Conservation (phyloP, 2,888 invertebrate genomes). For the Andrena minutula region DNA sequence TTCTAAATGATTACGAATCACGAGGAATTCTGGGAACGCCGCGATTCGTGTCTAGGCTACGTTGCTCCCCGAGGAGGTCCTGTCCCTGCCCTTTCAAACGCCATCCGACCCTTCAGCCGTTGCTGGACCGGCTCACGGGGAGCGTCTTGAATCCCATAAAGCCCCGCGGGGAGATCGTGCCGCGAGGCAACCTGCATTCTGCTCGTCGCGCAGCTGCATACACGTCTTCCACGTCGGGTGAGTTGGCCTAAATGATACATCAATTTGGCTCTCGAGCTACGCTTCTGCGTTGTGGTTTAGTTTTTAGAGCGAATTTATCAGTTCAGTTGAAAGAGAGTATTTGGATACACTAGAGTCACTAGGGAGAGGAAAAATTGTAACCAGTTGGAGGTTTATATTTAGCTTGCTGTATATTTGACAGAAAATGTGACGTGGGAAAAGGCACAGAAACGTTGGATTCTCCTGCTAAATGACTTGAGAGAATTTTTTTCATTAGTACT, state of each 20-base stretch:
- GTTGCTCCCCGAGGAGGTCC: slow-evolving; percentile 40
- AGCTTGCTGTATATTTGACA: too few species aligned
- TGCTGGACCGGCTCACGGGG: slow-evolving; percentile 43
- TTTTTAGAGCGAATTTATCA: not conserved
- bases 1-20: slow-evolving; percentile 32
- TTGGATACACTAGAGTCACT: not conserved
- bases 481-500: not conserved
- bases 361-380: not conserved
- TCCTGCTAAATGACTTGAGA: not conserved
- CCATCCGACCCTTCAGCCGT: slow-evolving; percentile 49
- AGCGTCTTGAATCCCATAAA: slow-evolving; percentile 57
- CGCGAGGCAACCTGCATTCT: slow-evolving; percentile 39
- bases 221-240: slow-evolving; percentile 24
- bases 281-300: not conserved
- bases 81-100: slow-evolving; percentile 50
- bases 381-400: too few species aligned
- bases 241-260: slow-evolving; percentile 56
- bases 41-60: slow-evolving; percentile 28
- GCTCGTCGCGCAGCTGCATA: slow-evolving; percentile 24
- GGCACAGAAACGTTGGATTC: not conserved
- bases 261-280: slow-evolving; percentile 10
- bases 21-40: slow-evolving; percentile 20
- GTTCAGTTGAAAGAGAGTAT: not conserved
- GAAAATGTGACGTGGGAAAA: not conserved
- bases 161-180: slow-evolving; percentile 57